Base-by-base conservation (phyloP, 2,797 vertebrate genomes). In the Onychomys arenicola region DNA sequence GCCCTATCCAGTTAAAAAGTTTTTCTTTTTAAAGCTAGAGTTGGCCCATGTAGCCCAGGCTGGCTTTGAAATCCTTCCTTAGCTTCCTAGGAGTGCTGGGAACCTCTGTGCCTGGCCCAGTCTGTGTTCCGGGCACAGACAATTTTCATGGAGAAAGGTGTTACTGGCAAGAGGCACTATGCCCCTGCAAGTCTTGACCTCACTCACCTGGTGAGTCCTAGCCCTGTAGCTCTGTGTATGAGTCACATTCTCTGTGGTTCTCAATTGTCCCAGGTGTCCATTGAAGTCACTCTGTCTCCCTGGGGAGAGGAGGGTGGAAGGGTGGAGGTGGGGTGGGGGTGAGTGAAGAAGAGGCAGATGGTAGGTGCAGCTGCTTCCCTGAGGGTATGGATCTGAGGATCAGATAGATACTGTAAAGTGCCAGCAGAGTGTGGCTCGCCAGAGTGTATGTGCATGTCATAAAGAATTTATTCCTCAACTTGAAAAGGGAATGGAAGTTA, bases 401-500 rank as follows among this genome's bases (percentile, higher is more conserved):
- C 37, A 10, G 59, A n/a, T 89, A 10, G 59, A n/a, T 89, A 73
- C 65, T 32, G 65, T 43, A 8, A 89, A 76, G 65, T 5, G 59
- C 75, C 49, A 16, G 67, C 34, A n/a, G 93, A 91, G 78, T 63
- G 78, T 63, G 37, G 19, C 69, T 63, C 52, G 25, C 55, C 55
- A 37, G 17, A 77, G n/a, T 75, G 61, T 90, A 21, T 81, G 11
- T 85, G 63, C 59, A 40, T 43, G 32, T 75, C 46, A 84, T 71
- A 67, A 46, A 82, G 76, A 29, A 19, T 12, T 67, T 27, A 43
- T 73, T 71, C 59, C 52, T 14, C 85, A 16, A 6, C 90, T 89
- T 78, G 69, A 83, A 89, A 94, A 80, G 80, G n/a, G 43, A 65
- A n/a, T 71, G 77, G 80, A 93, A 69, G 69, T 67, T 83, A 65